phyloP scores from a whole-genome alignment of 2,113 vertebrate genomes.

The Platichthys flesus region DNA sequence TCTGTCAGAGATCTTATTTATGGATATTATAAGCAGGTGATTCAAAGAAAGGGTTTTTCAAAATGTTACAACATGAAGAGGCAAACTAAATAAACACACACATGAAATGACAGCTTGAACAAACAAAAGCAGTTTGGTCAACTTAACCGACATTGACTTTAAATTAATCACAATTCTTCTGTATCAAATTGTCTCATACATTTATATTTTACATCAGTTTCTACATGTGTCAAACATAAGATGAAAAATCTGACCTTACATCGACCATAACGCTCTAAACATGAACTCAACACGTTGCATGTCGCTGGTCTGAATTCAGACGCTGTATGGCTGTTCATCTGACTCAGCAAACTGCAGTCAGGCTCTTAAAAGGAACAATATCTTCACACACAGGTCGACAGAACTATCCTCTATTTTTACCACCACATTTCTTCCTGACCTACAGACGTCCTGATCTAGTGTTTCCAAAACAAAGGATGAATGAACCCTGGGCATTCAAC shows the following conservation, averaged over 20 bases:
- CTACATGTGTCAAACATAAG: constrained; percentile 25
- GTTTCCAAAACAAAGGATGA: constrained; percentile 59
- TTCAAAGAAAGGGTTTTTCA: constrained; percentile 44
- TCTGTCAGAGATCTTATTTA: constrained; percentile 19
- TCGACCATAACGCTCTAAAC: constrained; percentile 38
- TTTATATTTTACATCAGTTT: constrained; percentile 29
- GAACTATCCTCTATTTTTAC: constrained; percentile 39
- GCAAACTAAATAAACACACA: constrained; percentile 56
- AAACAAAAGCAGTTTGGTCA: constrained; percentile 44
- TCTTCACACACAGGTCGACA: constrained; percentile 26
- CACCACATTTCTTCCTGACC: constrained; percentile 23
- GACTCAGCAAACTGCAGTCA: constrained; percentile 15
- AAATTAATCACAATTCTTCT: constrained; percentile 39
- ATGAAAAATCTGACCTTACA: constrained; percentile 14
- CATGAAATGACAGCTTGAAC: constrained; percentile 42
- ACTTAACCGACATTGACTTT: constrained; percentile 7
- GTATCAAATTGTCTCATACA: constrained; percentile 24
- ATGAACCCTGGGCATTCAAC: constrained; percentile 70
- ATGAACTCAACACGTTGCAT: constrained; percentile 25
- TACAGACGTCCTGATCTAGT: constrained; percentile 53
- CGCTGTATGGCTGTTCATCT: constrained; percentile 24
- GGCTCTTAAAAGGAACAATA: constrained; percentile 36
- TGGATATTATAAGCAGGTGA: constrained; percentile 50
- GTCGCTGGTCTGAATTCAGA: constrained; percentile 24
- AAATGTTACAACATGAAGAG: constrained; percentile 47